Conservation (phyloP, 2,113 vertebrate genomes). For the Nipponia nippon region DNA sequence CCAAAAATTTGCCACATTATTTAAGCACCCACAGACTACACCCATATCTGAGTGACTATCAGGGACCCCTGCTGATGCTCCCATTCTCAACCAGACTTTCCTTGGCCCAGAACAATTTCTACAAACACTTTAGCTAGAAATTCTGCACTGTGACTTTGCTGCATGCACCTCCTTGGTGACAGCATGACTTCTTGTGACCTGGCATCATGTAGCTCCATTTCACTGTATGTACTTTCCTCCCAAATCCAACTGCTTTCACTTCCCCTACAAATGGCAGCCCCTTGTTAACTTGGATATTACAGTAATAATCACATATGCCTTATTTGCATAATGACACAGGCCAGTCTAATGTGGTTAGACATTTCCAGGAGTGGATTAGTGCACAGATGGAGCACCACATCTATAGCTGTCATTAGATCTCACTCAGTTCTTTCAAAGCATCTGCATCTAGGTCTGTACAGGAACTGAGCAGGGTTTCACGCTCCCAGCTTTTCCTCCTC, state of each 20-base stretch:
- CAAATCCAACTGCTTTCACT: neutral
- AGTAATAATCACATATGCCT: neutral
- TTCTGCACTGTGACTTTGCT: neutral
- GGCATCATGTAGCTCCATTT: neutral
- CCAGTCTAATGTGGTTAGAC: neutral
- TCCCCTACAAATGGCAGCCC: neutral
- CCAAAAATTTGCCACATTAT: neutral
- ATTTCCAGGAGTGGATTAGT: neutral
- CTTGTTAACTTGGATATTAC: neutral
- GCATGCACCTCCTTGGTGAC: accelerated
- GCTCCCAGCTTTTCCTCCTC: neutral
- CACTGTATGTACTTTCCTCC: neutral
- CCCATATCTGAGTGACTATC: accelerated
- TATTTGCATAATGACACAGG: neutral
- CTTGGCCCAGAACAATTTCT: neutral
- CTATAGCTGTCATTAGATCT: neutral
- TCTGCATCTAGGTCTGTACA: neutral
- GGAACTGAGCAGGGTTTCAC: neutral
- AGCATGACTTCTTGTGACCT: neutral
- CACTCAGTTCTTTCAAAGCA: neutral
- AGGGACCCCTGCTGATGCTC: neutral
- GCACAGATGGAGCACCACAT: neutral
- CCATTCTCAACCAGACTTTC: neutral
- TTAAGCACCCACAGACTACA: neutral
- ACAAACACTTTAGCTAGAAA: neutral